These are phyloP conservation scores for Macrobrachium rosenbergii DNA, from an alignment of 1,140 invertebrate genomes.

Conservation along the genomic window DNA sequence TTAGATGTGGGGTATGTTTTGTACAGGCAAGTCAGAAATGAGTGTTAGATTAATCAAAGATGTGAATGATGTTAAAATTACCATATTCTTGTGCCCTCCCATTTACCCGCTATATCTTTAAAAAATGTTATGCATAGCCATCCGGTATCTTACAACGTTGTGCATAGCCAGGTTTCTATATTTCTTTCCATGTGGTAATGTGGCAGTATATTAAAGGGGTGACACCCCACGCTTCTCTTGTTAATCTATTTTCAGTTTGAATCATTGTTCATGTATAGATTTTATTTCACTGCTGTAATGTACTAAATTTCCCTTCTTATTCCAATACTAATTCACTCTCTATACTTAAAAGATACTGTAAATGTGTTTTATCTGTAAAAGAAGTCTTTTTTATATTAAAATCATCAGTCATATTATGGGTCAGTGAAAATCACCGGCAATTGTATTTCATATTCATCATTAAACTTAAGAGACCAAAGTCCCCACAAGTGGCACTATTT, in stretches of 20 bases:
- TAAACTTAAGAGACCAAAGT: neutral
- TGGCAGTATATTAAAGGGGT: constrained; percentile 35
- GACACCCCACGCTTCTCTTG: constrained; percentile 1
- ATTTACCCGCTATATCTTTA: constrained; percentile 36
- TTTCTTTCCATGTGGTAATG: constrained; percentile 23
- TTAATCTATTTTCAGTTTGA: constrained; percentile 20
- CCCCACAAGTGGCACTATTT: neutral
- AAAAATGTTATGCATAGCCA: constrained; percentile 3
- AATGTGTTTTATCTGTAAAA: no score
- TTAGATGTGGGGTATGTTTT: constrained; percentile 52
- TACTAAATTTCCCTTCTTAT: constrained; percentile 11
- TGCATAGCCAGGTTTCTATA: constrained; percentile 17
- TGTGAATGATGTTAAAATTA: constrained; percentile 57
- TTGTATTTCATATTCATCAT: no score
- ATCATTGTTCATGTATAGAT: constrained; percentile 29
- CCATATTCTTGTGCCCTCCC: constrained; percentile 55
- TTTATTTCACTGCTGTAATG: neutral
- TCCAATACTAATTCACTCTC: neutral
- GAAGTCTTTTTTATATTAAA: neutral
- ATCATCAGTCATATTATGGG: no score
- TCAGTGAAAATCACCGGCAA: no score
- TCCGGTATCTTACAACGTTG: neutral
- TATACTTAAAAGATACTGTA: no score
- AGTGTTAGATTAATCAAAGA: constrained; percentile 56
- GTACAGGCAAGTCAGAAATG: constrained; percentile 49